These are phyloP conservation scores for Thunnus albacares DNA, from an alignment of 2,797 vertebrate genomes.

Conservation along the genomic window DNA sequence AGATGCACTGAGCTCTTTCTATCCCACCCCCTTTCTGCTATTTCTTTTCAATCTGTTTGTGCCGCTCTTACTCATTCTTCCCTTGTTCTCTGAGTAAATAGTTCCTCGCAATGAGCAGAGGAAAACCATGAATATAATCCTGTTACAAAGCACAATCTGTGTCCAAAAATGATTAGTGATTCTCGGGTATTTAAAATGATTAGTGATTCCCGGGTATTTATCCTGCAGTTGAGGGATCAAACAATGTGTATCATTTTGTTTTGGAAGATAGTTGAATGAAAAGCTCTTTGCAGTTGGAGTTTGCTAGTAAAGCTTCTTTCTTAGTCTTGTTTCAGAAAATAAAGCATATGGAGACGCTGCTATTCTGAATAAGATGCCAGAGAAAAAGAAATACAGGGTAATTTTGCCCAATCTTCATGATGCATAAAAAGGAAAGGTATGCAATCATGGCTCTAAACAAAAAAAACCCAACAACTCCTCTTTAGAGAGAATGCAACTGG, in stretches of 20 bases:
- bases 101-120: slow-evolving; percentile 36
- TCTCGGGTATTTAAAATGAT: slow-evolving; percentile 34
- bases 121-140: slow-evolving; percentile 46
- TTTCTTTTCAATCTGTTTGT: slow-evolving; percentile 61
- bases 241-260: slow-evolving; percentile 20
- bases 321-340: not conserved
- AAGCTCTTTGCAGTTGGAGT: not conserved
- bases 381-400: slow-evolving; percentile 16
- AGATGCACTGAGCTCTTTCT: slow-evolving; percentile 56
- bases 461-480: not conserved
- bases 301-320: not conserved
- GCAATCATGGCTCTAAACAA: not conserved
- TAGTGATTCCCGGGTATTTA: slow-evolving; percentile 8
- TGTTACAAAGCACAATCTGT: slow-evolving; percentile 35
- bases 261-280: slow-evolving; percentile 9
- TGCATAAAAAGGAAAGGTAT: not conserved
- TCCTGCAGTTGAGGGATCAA: slow-evolving; percentile 6
- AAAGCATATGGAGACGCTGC: not conserved
- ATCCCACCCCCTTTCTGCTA: slow-evolving; percentile 34
- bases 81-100: slow-evolving; percentile 46
- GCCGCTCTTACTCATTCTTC: slow-evolving; percentile 36
- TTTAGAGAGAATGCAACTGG: not conserved
- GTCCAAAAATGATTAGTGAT: slow-evolving; percentile 38
- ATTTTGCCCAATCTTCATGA: not conserved
- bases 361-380: slow-evolving; percentile 17